Evolutionary conservation across 2,888 invertebrate genomes (phyloP), one percentile per base, ranked within the genome.

Genomic region (Andrena minutula): DNA sequence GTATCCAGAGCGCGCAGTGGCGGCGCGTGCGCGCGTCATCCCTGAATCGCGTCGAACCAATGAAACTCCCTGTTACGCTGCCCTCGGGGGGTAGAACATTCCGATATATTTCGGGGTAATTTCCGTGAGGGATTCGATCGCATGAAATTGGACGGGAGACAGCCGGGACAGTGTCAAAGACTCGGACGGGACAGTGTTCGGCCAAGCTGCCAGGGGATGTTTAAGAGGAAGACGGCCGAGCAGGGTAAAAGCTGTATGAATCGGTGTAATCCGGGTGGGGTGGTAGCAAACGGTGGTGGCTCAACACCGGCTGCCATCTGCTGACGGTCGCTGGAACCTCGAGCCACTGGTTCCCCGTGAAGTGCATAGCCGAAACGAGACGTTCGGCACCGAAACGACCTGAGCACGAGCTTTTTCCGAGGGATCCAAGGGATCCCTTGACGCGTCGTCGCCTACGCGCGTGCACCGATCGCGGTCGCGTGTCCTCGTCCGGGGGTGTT

Each of bases 301-400:
- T 82, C 82, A 65, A 71, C 75, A 68, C 35, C 30, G 72, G 56
- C 80, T 88, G 92, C 86, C 92, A 93, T 92, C 93, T 93, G 91
- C 87, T 91, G 91, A 85, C 68, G 75, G 72, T 79, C 82, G 72
- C 32, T 61, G 69, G 78, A 92, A 90, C 84, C 88, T 85, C 75
- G 80, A 84, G 88, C 86, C 88, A 86, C 88, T 82, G 86, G 88
- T 90, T 86, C 84, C 86, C 92, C 92, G 90, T 92, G 91, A 88
- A 93, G 92, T 91, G 91, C 92, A 91, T 88, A 91, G 87, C 92
- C 90, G 88, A 91, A 91, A 90, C 90, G 90, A 90, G 92, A 92
- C 91, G 91, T 91, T 92, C 91, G 89, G 78, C 76, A 35, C 75
- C 56, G 77, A 79, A 78, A 77, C 81, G 78, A 64, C 77, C 75